Conservation (phyloP, 1,140 invertebrate genomes). For the Drosophila varians region DNA sequence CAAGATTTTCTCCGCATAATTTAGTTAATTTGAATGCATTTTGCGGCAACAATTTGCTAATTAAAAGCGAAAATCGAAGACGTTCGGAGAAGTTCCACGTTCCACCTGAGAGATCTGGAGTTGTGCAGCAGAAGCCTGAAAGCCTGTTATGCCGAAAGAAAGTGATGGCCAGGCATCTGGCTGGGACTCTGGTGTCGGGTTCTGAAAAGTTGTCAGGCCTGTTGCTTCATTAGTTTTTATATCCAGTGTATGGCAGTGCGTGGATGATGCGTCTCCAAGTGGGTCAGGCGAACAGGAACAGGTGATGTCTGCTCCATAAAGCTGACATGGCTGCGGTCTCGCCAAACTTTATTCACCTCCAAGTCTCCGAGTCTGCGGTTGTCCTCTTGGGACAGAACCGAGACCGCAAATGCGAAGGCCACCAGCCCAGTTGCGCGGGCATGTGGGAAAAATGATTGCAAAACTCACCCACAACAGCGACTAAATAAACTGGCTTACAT, state of each 20-base stretch:
- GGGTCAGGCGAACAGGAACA: conserved; percentile 66
- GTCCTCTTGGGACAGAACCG: conserved; percentile 5
- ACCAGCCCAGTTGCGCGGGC: not conserved
- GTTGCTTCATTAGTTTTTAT: conserved; percentile 33
- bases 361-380: not conserved
- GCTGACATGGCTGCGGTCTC: conserved; percentile 2
- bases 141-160: conserved; percentile 56
- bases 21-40: conserved; percentile 44
- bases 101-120: not conserved
- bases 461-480: conserved; percentile 33
- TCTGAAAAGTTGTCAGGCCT: conserved; percentile 59
- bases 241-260: conserved; percentile 15
- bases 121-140: conserved; percentile 1
- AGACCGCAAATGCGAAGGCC: conserved; percentile 56
- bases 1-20: conserved; percentile 50
- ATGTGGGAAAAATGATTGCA: conserved; percentile 49
- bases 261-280: conserved; percentile 48
- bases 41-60: conserved; percentile 37
- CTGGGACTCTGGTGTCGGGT: conserved; percentile 33
- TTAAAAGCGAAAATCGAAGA: conserved; percentile 56
- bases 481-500: conserved; percentile 34
- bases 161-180: conserved; percentile 44
- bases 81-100: conserved; percentile 34
- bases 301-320: conserved; percentile 29
- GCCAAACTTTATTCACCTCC: not conserved